Evolutionary conservation across 2,797 vertebrate genomes (phyloP), one percentile per base, ranked within the genome.

Genomic region (Labeo calbasu): DNA sequence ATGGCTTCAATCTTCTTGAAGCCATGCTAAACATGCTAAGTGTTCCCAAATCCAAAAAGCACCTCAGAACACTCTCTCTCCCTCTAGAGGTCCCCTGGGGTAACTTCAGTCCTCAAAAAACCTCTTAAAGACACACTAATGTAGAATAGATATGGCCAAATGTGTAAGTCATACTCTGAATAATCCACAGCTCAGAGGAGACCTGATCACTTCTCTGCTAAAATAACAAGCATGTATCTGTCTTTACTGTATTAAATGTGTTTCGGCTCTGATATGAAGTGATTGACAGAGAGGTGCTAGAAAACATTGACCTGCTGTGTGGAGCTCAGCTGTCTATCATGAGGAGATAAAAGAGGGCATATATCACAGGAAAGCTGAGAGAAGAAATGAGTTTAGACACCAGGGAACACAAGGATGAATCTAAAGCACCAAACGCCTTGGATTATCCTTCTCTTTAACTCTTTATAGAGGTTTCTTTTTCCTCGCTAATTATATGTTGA

Each of bases 291-390:
- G 40, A 65, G 81, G 86, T 84, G 17, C 36, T 82, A 90, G 89
- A 81, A 79, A 66, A 32, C 50, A 82, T 50, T 84, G 81, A 85
- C 86, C 85, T 86, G 77, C 84, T 68, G 28, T 61, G 51, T 69
- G 83, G 86, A 90, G 82, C 79, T 80, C 86, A 88, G 85, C 89
- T 87, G 79, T 90, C 91, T 92, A 82, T 87, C 88, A 84, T 91
- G 77, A 72, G 89, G 90, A 87, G 88, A 91, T 91, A 89, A 79
- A 83, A 48, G 48, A 84, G 79, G 86, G 51, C 85, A 85, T 91
- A 89, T 88, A 91, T 92, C 90, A 91, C 13, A 17, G 69, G 61
- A 84, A 87, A 72, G 89, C 86, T 32, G 40, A 69, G 36, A 7
- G 46, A 68, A 85, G 65, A 69, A 87, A 84, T 36, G 6, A 79